phyloP scores from a whole-genome alignment of 2,888 invertebrate genomes.

The Pammene fasciana region DNA sequence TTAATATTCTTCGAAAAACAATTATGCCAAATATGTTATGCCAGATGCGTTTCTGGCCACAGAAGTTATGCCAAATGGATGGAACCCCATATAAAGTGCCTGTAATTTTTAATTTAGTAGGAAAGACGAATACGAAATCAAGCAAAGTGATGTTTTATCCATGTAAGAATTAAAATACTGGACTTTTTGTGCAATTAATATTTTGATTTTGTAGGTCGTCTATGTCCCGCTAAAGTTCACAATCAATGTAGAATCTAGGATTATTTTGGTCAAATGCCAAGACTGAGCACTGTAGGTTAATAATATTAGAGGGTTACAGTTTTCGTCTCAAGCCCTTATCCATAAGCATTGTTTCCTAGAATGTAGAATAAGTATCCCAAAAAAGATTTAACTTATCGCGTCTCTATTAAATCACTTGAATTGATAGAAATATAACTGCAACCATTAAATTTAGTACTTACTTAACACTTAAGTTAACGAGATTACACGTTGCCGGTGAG shows the following conservation, averaged over 20 bases:
- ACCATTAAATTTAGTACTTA: neutral
- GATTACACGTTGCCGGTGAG: too few species aligned
- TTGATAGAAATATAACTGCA: neutral
- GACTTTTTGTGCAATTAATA: neutral
- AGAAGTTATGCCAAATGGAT: too few species aligned
- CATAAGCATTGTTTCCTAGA: conserved; percentile 15
- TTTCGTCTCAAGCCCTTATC: neutral
- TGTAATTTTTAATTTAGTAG: conserved; percentile 1
- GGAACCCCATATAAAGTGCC: conserved; percentile 15
- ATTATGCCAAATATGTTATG: too few species aligned
- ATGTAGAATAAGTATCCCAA: neutral
- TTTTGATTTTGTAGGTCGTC: neutral
- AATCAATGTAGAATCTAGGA: conserved; percentile 10
- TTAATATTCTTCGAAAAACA: too few species aligned
- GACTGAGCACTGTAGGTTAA: conserved; percentile 25
- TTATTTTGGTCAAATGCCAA: conserved; percentile 20
- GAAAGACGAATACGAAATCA: neutral
- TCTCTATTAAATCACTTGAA: neutral
- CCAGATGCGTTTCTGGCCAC: too few species aligned
- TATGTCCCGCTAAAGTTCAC: neutral
- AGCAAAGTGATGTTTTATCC: neutral
- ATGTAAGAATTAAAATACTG: neutral
- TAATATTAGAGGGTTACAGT: neutral
- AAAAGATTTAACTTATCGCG: neutral
- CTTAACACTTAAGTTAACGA: too few species aligned